phyloP scores from a whole-genome alignment of 2,888 invertebrate species.

The Proisotoma minuta region DNA sequence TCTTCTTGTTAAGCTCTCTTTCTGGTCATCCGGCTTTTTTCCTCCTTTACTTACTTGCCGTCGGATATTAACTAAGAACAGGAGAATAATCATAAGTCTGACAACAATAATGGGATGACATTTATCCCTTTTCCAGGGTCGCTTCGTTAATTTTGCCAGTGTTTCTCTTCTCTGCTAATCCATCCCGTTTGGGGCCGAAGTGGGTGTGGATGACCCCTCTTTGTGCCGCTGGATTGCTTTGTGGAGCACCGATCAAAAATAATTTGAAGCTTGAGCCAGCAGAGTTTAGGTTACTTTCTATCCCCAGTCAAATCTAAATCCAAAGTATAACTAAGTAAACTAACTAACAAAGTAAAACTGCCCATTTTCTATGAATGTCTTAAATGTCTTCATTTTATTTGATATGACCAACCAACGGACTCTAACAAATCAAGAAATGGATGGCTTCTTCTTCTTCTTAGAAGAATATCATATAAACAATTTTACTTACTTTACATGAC shows the following conservation, averaged over 20 bases:
- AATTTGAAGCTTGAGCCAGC: constrained; percentile 5
- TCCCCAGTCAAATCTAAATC: not conserved
- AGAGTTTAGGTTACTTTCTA: no score
- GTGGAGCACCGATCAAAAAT: not conserved
- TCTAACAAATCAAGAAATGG: no score
- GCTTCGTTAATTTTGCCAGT: no score
- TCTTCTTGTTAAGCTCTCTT: constrained; percentile 7
- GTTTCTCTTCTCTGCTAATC: not conserved
- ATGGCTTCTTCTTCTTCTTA: no score
- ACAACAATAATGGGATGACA: constrained; percentile 15
- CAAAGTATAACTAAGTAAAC: not conserved
- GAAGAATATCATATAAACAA: no score
- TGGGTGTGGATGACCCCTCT: no score
- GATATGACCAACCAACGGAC: no score
- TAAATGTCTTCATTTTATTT: not conserved
- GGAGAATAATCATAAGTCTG: constrained; percentile 16
- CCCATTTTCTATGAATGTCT: constrained; percentile 2
- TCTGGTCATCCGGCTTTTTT: constrained; percentile 4
- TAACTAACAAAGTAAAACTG: not conserved
- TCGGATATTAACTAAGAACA: constrained; percentile 5
- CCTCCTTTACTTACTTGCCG: no score
- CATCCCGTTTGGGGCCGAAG: no score
- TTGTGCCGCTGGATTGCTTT: no score
- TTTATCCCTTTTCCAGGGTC: constrained; percentile 8
- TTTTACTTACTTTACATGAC: constrained; percentile 3